Base-by-base conservation (phyloP, 2,888 invertebrate genomes). In the Acleris sparsana region DNA sequence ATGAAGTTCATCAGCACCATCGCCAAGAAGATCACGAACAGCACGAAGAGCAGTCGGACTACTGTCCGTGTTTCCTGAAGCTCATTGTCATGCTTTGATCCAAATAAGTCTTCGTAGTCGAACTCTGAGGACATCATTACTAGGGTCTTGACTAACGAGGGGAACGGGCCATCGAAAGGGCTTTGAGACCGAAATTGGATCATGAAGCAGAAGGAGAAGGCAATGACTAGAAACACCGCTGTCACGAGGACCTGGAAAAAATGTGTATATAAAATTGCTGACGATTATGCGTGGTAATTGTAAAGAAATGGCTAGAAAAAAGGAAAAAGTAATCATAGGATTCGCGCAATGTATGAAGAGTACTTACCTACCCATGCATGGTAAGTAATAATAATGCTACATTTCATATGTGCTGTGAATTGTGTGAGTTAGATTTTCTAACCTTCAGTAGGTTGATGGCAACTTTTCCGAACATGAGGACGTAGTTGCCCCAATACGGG, bases 401-500 rank as follows among this genome's bases (percentile, higher is more conserved):
- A 25, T 25, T 25, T 25, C 5, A 25, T 20, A 20, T 25, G 25
- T 25, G 7, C 9, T 29, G 29, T 29, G 29, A 29, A 29, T 29
- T 29, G 29, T 29, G 29, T 29, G 29, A 29, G n/a, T 9, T 13
- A 33, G 2, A 5, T 53, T 18, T 18, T 33, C 53, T 5, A 20
- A 88, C 89, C 78, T 87, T 88, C n/a, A 87, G 67, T 29, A 89
- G 83, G 70, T 88, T 86, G 22, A 72, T 70, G 1, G 88, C 84
- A 7, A 90, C 90, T 62, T 84, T 85, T 52, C 82, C 82, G 70
- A 90, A 89, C 89, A 92, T 90, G 17, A 88, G 82, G 1, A 88
- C 85, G 72, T 87, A 87, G 68, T 84, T 85, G 2, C 89, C 89
- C 76, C 85, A 86, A 25, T 76, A 78, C 3, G 88, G 88, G 64